Percentiles rank a stretch among this genome's conserved stretches.
These are phyloP conservation scores for Alaudala cheleensis DNA, from an alignment of 2,113 vertebrate genomes.

Conservation along the genomic window DNA sequence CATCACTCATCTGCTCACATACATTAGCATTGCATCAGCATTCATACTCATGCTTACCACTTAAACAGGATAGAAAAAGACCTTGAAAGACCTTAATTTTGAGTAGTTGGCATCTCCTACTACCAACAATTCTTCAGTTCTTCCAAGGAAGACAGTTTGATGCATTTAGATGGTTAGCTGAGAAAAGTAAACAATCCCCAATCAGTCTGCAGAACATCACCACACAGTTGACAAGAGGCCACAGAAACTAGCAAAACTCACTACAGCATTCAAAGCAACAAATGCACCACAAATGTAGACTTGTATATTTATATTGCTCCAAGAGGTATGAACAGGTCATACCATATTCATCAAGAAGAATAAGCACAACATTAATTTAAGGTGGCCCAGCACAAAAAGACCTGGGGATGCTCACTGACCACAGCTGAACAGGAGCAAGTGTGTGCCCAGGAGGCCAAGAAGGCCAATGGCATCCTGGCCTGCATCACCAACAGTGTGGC, in stretches of 20 bases:
- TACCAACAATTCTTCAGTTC: background rate
- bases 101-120: slow-evolving; percentile 12
- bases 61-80: background rate
- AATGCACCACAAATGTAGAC: background rate
- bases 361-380: background rate
- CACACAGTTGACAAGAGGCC: background rate
- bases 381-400: background rate
- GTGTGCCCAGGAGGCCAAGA: background rate
- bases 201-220: background rate
- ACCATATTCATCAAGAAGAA: no score
- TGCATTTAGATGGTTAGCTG: background rate
- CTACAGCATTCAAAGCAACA: background rate
- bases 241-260: background rate
- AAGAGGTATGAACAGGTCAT: background rate
- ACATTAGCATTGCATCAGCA: background rate
- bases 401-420: fast-evolving
- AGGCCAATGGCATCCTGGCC: background rate
- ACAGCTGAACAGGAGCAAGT: background rate
- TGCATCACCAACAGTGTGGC: background rate
- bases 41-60: background rate
- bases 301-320: background rate
- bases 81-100: slow-evolving; percentile 27
- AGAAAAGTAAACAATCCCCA: background rate
- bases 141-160: slow-evolving; percentile 1
- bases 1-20: background rate